phyloP scores from a whole-genome alignment of 2,113 vertebrate species.

The Clupea harengus region DNA sequence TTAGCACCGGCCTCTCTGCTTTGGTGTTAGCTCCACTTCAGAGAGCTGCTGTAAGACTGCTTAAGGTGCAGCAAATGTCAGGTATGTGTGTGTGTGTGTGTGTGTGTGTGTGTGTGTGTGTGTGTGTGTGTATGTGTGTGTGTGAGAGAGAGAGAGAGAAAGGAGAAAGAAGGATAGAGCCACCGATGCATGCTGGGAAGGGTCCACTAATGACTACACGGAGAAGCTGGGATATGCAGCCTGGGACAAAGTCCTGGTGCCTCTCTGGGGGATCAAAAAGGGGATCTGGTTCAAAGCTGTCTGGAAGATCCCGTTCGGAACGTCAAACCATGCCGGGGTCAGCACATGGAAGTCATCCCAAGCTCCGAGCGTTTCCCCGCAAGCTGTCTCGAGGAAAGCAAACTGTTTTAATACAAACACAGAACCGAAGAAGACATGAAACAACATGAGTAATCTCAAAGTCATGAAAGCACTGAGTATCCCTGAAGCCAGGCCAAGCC shows the following conservation, averaged over 20 bases:
- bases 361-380: not conserved
- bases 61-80: slow-evolving; percentile 12
- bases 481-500: not conserved
- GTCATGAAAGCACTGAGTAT: not conserved
- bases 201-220: slow-evolving; percentile 23
- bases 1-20: slow-evolving; percentile 28
- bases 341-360: slow-evolving; percentile 14
- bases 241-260: slow-evolving; percentile 18
- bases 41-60: not conserved
- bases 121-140: not conserved
- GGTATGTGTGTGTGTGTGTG: slow-evolving; percentile 11
- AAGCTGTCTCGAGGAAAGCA: not conserved
- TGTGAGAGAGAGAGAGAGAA: not conserved
- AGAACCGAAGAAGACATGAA: slow-evolving; percentile 6
- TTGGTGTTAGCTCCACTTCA: slow-evolving; percentile 25
- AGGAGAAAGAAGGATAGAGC: not conserved
- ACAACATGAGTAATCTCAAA: not conserved
- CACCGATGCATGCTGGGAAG: not conserved
- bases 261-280: slow-evolving; percentile 21
- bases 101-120: not conserved
- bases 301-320: slow-evolving; percentile 10
- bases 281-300: slow-evolving; percentile 21
- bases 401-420: slow-evolving; percentile 5
- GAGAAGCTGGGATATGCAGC: slow-evolving; percentile 10
- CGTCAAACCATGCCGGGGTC: slow-evolving; percentile 7